Conservation (phyloP, 1,140 invertebrate genomes). For the Polypedilum pembai region DNA sequence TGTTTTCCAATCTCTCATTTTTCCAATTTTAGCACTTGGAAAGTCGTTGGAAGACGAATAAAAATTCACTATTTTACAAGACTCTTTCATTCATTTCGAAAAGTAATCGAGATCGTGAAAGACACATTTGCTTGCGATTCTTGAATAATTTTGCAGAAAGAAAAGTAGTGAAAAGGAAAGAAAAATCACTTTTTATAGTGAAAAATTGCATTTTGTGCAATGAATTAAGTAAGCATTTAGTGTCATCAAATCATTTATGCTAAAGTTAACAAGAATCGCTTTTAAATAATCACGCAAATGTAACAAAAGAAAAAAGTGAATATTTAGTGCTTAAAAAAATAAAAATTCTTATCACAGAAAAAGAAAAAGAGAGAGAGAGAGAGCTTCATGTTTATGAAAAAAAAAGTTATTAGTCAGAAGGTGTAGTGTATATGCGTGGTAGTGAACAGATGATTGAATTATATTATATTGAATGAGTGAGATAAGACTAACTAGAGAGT, state of each 20-base stretch:
- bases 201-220: not conserved
- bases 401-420: too few species aligned
- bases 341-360: too few species aligned
- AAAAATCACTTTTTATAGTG: not conserved
- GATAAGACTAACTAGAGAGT: too few species aligned
- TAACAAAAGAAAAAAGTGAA: not conserved
- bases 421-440: too few species aligned
- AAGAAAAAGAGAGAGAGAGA: too few species aligned
- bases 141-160: not conserved
- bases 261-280: not conserved
- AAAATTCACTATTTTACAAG: not conserved
- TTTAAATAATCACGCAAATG: not conserved
- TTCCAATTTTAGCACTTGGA: not conserved
- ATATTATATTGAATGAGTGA: too few species aligned
- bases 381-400: too few species aligned
- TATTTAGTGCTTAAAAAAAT: too few species aligned
- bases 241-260: not conserved
- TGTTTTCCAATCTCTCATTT: not conserved
- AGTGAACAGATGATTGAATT: too few species aligned
- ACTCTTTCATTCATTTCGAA: conserved; percentile 2
- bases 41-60: not conserved
- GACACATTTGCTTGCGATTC: conserved; percentile 15
- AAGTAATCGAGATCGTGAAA: not conserved
- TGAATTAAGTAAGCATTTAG: not conserved
- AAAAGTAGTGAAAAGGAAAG: not conserved